phyloP scores from a whole-genome alignment of 2,113 vertebrate species.

The Aldabrachelys gigantea region DNA sequence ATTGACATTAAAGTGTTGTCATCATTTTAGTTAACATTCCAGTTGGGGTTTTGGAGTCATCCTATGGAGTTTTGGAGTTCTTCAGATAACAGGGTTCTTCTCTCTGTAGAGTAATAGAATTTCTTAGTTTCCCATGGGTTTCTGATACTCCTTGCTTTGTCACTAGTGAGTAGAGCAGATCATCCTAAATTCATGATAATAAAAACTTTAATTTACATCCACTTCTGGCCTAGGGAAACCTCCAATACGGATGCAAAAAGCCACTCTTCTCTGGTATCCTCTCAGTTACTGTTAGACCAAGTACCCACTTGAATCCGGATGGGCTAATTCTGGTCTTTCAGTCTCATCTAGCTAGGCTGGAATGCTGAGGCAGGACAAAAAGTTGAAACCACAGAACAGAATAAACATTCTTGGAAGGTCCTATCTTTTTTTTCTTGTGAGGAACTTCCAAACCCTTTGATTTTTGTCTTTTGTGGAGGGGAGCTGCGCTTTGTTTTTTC shows the following conservation, averaged over 20 bases:
- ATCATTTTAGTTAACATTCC: not conserved
- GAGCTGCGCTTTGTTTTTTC: not conserved
- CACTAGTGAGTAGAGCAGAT: not conserved
- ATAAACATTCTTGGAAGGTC: not conserved
- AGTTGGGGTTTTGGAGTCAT: not conserved
- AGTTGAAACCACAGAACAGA: not conserved
- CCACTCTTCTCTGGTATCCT: not conserved
- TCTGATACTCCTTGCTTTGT: not conserved
- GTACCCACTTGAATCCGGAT: not conserved
- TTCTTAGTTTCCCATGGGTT: not conserved
- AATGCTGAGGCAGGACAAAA: not conserved
- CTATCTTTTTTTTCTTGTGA: not conserved
- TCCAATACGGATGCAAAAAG: not conserved
- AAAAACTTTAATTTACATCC: not conserved
- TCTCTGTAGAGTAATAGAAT: not conserved
- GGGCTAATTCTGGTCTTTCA: not conserved
- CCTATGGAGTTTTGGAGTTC: not conserved
- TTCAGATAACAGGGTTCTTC: not conserved
- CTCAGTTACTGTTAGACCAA: not conserved
- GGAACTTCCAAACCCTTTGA: not conserved
- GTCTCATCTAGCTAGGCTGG: not conserved
- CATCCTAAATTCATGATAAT: not conserved
- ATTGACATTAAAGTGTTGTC: not conserved
- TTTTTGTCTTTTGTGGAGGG: constrained; percentile 6
- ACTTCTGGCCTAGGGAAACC: not conserved